Evolutionary conservation across 1,140 invertebrate genomes (phyloP), one percentile per base, ranked within the genome.

Genomic region (Brachionus asplanchnoidis): DNA sequence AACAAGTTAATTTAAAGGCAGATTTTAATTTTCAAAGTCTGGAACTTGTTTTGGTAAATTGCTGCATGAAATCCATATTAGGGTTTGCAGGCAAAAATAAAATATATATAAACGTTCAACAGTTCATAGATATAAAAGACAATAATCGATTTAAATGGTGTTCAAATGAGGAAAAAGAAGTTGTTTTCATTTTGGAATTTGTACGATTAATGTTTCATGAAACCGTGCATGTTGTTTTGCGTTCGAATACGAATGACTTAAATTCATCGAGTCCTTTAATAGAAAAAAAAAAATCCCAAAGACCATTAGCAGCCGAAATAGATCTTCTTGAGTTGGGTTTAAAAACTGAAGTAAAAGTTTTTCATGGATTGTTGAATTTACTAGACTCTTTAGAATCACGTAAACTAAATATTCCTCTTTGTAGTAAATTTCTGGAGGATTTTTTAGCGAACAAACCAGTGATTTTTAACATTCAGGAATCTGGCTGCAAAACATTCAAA

Each of bases 31-130:
- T 77, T 46, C 8, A 44, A 11, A 9, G 26, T 46, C 8, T 77
- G 5, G 17, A 77, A 23, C 42, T 77, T 46, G 12, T 77, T 20
- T 26, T 50, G 7, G 9, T 77, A 8, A n/a, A 77, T 46, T 46
- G 40, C 14, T 20, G 26, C 9, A 26, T 77, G 42, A 14, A 77
- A 77, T 44, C 40, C 0, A 1, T 77, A 46, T 17, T 23, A 46
- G 73, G 73, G 9, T 77, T 77, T 46, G 73, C 73, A 46, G 73
- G 73, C n/a, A 77, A 46, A 46, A 77, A 77, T n/a, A 77, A 46
- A 44, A 77, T 77, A n/a, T 77, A 77, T 46, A 20, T 77, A 12
- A 73, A 73, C 40, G 32, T 73, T 17, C 28, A 73, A 14, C 68
- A 73, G 40, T 73, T 36, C 28, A 17, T 73, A 40, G 28, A 73